These are phyloP conservation scores for Daubentonia madagascariensis DNA, from an alignment of 2,113 vertebrate species.

Conservation along the genomic window DNA sequence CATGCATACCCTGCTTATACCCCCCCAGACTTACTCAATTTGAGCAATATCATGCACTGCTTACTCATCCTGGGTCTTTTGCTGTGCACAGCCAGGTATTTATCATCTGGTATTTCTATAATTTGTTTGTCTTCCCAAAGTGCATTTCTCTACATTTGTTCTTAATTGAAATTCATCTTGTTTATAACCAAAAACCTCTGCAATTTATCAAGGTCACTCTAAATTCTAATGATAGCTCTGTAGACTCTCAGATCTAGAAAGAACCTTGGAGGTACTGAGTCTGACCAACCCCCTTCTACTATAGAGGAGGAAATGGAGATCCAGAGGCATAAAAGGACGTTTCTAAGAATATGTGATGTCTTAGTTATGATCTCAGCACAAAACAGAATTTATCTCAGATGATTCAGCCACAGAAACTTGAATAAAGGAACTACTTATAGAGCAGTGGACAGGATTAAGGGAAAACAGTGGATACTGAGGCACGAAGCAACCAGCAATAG, in stretches of 20 bases:
- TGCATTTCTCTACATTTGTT: not conserved
- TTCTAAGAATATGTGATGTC: not conserved
- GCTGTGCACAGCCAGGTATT: not conserved
- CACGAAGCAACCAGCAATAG: not conserved
- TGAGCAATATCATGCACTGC: not conserved
- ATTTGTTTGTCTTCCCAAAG: conserved; percentile 4
- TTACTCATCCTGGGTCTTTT: not conserved
- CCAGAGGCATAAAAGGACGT: not conserved
- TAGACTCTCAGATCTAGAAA: not conserved
- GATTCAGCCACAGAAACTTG: not conserved
- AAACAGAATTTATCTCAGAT: not conserved
- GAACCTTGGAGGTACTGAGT: not conserved
- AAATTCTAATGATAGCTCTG: not conserved
- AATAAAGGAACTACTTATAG: not conserved
- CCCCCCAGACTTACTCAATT: not conserved
- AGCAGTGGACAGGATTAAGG: not conserved
- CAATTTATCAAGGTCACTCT: not conserved
- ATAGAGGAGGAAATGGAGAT: not conserved
- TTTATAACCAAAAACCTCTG: conserved; percentile 44
- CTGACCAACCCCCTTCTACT: not conserved
- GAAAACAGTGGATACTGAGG: not conserved
- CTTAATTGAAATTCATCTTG: conserved; percentile 43
- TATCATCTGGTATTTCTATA: not conserved
- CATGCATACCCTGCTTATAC: not conserved
- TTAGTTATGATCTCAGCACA: not conserved